Evolutionary conservation across 1,140 invertebrate species (phyloP).

Genomic region (Saccostrea cuccullata): DNA sequence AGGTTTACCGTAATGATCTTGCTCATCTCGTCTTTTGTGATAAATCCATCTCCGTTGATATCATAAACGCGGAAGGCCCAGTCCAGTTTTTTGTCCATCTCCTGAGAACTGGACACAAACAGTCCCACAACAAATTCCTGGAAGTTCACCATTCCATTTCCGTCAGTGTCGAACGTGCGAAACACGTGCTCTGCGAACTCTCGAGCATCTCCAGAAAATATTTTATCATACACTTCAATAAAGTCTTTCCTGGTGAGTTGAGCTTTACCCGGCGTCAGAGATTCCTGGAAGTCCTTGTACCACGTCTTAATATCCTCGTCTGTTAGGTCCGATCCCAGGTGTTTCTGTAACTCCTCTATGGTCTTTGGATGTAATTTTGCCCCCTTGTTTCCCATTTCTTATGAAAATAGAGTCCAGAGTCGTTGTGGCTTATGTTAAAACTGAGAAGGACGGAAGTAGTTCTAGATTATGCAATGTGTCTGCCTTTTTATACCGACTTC

Average conservation of each 20-base stretch:
- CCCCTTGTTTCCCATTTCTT: slow-evolving; percentile 52
- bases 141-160: slow-evolving; percentile 68
- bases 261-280: slow-evolving; percentile 88
- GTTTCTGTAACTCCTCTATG: slow-evolving; percentile 39
- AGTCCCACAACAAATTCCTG: slow-evolving; percentile 70
- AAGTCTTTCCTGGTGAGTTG: slow-evolving; percentile 86
- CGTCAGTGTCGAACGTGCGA: slow-evolving; percentile 69
- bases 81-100: slow-evolving; percentile 90
- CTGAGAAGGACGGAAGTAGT: neutral
- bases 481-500: neutral
- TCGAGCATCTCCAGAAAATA: slow-evolving; percentile 64
- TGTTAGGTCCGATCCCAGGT: slow-evolving; percentile 46
- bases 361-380: slow-evolving; percentile 49
- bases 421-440: neutral
- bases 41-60: slow-evolving; percentile 89
- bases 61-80: slow-evolving; percentile 96
- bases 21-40: slow-evolving; percentile 82
- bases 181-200: slow-evolving; percentile 69
- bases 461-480: neutral
- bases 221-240: slow-evolving; percentile 61
- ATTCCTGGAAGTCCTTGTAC: slow-evolving; percentile 55
- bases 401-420: neutral
- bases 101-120: slow-evolving; percentile 81
- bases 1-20: slow-evolving; percentile 66
- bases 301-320: slow-evolving; percentile 54